These are phyloP conservation scores for Drosophila tani DNA, from an alignment of 1,140 invertebrate species.

Conservation along the genomic window DNA sequence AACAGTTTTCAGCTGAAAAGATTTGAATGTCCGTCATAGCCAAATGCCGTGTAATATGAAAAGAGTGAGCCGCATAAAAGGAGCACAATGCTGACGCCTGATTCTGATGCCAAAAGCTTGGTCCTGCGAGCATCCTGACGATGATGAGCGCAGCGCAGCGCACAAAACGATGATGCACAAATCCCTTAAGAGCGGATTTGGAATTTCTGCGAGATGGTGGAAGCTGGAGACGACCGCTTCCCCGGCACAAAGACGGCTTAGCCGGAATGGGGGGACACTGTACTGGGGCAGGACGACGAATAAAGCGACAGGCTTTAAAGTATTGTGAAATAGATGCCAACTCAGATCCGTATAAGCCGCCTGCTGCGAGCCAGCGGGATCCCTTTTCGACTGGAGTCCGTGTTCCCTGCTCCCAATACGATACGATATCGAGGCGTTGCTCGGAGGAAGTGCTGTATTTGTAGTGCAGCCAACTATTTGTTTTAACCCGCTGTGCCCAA, in stretches of 20 bases:
- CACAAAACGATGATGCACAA: constrained; percentile 67
- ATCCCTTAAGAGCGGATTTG: constrained; percentile 73
- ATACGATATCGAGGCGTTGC: constrained; percentile 35
- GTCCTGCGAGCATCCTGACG: constrained; percentile 30
- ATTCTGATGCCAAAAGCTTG: constrained; percentile 32
- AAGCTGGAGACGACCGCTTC: constrained; percentile 2
- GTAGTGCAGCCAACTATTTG: constrained; percentile 76
- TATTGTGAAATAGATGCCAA: constrained; percentile 58
- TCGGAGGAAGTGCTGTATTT: constrained; percentile 75
- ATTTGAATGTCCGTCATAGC: constrained; percentile 64
- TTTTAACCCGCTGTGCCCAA: constrained; percentile 73
- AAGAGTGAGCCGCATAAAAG: constrained; percentile 59
- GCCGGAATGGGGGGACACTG: constrained; percentile 6
- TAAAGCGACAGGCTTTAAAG: constrained; percentile 48
- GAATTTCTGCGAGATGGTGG: constrained; percentile 46
- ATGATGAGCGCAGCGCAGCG: constrained; percentile 45
- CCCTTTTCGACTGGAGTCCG: constrained; percentile 16
- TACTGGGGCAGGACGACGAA: background rate
- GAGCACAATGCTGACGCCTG: constrained; percentile 55
- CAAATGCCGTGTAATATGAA: constrained; percentile 60
- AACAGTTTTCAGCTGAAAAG: constrained; percentile 58
- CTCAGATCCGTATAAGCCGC: constrained; percentile 53
- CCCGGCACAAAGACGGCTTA: constrained; percentile 42
- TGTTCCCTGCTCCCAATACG: constrained; percentile 21
- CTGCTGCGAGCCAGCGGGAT: constrained; percentile 53